A percentile compares a stretch with the other conserved stretches of the same genome.
These are phyloP conservation scores for Drosophila novamexicana DNA, from an alignment of 1,140 invertebrate genomes.

Conservation along the genomic window DNA sequence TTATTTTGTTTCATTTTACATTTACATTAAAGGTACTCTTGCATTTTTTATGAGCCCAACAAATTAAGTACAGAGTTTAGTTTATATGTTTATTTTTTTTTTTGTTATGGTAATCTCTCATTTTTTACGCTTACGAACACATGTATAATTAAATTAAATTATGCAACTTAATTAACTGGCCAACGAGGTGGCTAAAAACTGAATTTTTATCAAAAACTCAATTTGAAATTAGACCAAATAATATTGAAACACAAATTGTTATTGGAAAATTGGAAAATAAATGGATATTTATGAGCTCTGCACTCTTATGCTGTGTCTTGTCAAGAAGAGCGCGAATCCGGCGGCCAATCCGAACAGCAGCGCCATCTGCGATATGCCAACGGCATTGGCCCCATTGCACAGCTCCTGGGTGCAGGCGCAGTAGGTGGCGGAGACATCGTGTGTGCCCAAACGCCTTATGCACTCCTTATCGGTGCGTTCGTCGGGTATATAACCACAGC, in stretches of 20 bases:
- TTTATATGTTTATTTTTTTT: slow-evolving; percentile 7
- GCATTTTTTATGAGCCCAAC: slow-evolving; percentile 29
- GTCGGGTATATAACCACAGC: slow-evolving; percentile 90
- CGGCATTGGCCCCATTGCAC: slow-evolving; percentile 87
- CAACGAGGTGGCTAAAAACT: background rate
- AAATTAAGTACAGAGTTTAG: slow-evolving; percentile 15
- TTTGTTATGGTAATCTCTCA: slow-evolving; percentile 35
- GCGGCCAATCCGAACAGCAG: slow-evolving; percentile 43
- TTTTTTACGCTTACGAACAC: slow-evolving; percentile 55
- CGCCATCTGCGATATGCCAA: slow-evolving; percentile 36
- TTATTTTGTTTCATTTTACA: slow-evolving; percentile 10
- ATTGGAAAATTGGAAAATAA: slow-evolving; percentile 24
- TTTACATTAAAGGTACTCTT: slow-evolving; percentile 30
- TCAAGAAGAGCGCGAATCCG: slow-evolving; percentile 53
- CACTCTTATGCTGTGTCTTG: slow-evolving; percentile 66
- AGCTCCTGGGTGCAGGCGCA: slow-evolving; percentile 90
- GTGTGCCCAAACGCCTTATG: slow-evolving; percentile 88
- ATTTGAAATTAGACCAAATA: slow-evolving; percentile 23
- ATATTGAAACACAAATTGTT: slow-evolving; percentile 14
- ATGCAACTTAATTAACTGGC: slow-evolving; percentile 48
- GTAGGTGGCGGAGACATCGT: slow-evolving; percentile 89
- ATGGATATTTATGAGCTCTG: slow-evolving; percentile 66
- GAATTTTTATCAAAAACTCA: background rate
- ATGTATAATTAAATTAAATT: slow-evolving; percentile 55
- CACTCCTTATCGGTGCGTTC: slow-evolving; percentile 87